Evolutionary conservation across 1,140 invertebrate species (phyloP).

Genomic region (Cydia fagiglandana): DNA sequence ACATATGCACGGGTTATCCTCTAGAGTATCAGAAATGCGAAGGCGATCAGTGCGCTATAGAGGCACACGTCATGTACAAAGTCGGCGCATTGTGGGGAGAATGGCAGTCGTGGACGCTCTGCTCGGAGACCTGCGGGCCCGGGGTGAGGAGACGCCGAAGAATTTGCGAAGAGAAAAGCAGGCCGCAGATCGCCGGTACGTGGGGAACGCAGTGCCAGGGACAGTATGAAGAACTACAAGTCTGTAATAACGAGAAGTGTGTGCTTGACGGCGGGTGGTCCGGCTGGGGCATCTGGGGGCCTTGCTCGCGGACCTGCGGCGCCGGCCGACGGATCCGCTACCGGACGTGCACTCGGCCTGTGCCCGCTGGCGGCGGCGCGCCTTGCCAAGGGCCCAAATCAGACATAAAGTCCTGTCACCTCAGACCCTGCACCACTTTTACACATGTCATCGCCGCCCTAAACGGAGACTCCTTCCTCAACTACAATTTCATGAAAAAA

Average conservation of each 20-base stretch:
- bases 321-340: slow-evolving; percentile 58
- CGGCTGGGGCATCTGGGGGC: slow-evolving; percentile 66
- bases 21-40: slow-evolving; percentile 57
- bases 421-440: slow-evolving; percentile 60
- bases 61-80: slow-evolving; percentile 39
- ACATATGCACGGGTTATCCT: slow-evolving; percentile 62
- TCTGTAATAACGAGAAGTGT: slow-evolving; percentile 56
- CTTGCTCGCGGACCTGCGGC: slow-evolving; percentile 66
- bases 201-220: slow-evolving; percentile 71
- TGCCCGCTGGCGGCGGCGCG: slow-evolving; percentile 54
- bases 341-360: slow-evolving; percentile 65
- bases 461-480: slow-evolving; percentile 62
- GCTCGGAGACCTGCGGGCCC: slow-evolving; percentile 65
- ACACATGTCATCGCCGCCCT: slow-evolving; percentile 57
- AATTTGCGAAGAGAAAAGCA: slow-evolving; percentile 55
- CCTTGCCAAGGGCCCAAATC: slow-evolving; percentile 56
- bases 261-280: slow-evolving; percentile 67
- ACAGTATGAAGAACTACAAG: slow-evolving; percentile 62
- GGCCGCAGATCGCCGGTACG: slow-evolving; percentile 37
- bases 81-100: slow-evolving; percentile 55
- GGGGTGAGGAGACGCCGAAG: slow-evolving; percentile 59
- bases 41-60: slow-evolving; percentile 67
- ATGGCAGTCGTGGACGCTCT: slow-evolving; percentile 61
- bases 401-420: slow-evolving; percentile 64
- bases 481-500: slow-evolving; percentile 60